Percentiles rank a stretch among this genome's conserved stretches.
Evolutionary conservation across 2,797 vertebrate genomes (phyloP).

Genomic region (Cercopithecus diana): DNA sequence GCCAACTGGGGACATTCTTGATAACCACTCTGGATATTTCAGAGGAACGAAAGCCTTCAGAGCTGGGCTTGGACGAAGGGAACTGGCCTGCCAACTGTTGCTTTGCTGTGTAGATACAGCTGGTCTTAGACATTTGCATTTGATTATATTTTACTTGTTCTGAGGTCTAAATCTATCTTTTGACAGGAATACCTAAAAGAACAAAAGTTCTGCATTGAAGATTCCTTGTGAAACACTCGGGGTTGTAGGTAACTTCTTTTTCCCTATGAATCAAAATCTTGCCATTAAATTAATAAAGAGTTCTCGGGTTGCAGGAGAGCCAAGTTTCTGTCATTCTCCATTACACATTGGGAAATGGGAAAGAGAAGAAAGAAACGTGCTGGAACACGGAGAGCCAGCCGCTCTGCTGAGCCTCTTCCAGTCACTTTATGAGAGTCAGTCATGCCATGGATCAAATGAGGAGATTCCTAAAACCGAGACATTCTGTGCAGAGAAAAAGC

Average conservation of each 20-base stretch:
- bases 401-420: not conserved
- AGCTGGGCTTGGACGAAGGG: not conserved
- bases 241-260: constrained; percentile 31
- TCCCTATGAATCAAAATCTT: constrained; percentile 73
- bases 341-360: constrained; percentile 64
- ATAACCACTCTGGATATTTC: not conserved
- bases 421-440: constrained; percentile 34
- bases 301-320: not conserved
- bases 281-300: constrained; percentile 64
- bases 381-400: not conserved
- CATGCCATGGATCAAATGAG: not conserved
- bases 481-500: not conserved
- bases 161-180: constrained; percentile 57
- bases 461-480: constrained; percentile 38
- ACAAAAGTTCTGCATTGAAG: constrained; percentile 50
- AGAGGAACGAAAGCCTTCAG: not conserved
- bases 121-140: constrained; percentile 22
- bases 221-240: constrained; percentile 56
- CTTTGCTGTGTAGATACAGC: not conserved
- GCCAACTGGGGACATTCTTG: not conserved
- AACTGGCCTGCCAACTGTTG: not conserved
- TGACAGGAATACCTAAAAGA: constrained; percentile 66
- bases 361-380: not conserved
- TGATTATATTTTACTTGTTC: constrained; percentile 55
- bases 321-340: constrained; percentile 72